Evolutionary conservation across 2,888 invertebrate species (phyloP), one percentile per base, ranked within the genome.

Genomic region (Liodrosophila aerea): DNA sequence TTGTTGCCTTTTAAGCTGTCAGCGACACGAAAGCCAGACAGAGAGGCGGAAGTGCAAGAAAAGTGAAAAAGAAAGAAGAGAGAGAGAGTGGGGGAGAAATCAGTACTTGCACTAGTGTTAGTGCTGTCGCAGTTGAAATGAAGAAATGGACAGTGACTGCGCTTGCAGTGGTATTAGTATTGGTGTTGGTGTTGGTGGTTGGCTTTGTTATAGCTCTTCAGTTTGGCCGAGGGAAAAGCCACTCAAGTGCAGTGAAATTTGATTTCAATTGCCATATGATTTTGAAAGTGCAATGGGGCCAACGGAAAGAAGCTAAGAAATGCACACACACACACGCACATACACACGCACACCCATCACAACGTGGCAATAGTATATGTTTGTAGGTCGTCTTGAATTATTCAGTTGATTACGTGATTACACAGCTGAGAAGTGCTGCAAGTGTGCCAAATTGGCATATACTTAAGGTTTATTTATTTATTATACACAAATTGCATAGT

Each of bases 231-330:
- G 49, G 27, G 40, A 41, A 59, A 68, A 73, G 62, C 61, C 76
- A 59, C 57, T 65, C 58, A 69, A 81, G 66, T 78, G 76, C 72
- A 69, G 50, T 62, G 52, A 73, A 81, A 77, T 81, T 76, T 76
- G 80, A 80, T 77, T 77, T 77, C 73, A 76, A 77, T 77, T 77
- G 77, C 73, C 75, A 67, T 70, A 75, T 67, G 68, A 59, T 65
- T 64, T 56, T 37, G 45, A 33, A 64, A 68, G 36, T 52, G 64
- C 44, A 68, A 36, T 34, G 5, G 7, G 16, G 52, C 50, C 46
- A 30, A 9, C 16, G 37, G 1, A 22, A 13, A 18, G n/a, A 5
- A 27, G 33, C 31, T 0, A 7, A 34, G n/a, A 12, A 12, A 5
- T 18, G 7, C 9, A 18, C 15, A 13, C 7, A n/a, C n/a, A n/a